Conservation (phyloP, 64 coral and sea anemone genomes). For the Montipora foliosa region DNA sequence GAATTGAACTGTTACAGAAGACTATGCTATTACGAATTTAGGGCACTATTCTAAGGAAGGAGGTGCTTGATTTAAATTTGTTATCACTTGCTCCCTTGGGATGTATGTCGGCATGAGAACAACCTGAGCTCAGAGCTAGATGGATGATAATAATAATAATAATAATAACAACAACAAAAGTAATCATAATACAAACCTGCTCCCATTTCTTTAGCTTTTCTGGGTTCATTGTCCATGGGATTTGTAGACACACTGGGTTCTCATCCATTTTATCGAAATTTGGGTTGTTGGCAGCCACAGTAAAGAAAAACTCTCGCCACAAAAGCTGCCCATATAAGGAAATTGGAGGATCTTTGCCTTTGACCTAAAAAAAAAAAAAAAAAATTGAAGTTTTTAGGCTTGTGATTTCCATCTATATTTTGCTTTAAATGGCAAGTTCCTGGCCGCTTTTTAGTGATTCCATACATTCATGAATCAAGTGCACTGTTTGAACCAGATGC, state of each 20-base stretch:
- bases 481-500: too few species aligned
- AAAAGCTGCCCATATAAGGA: conserved; percentile 82
- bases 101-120: too few species aligned
- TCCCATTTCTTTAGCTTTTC: conserved; percentile 66
- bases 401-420: background rate
- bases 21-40: too few species aligned
- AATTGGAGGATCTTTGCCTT: conserved; percentile 66
- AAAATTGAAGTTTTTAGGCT: background rate
- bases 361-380: conserved; percentile 48
- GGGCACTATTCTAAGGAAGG: too few species aligned
- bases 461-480: too few species aligned
- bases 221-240: conserved; percentile 68
- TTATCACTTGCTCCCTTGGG: too few species aligned
- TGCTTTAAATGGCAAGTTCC: too few species aligned
- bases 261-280: conserved; percentile 68
- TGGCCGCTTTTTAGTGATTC: too few species aligned
- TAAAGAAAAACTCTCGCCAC: conserved; percentile 91
- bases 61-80: too few species aligned
- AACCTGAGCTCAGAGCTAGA: too few species aligned
- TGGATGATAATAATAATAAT: too few species aligned
- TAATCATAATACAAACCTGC: conserved; percentile 44
- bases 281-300: conserved; percentile 81
- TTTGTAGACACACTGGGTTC: conserved; percentile 75
- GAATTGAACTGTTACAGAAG: too few species aligned
- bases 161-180: background rate